Conservation (phyloP, 2,888 invertebrate species). For the Pseudoips prasinana region DNA sequence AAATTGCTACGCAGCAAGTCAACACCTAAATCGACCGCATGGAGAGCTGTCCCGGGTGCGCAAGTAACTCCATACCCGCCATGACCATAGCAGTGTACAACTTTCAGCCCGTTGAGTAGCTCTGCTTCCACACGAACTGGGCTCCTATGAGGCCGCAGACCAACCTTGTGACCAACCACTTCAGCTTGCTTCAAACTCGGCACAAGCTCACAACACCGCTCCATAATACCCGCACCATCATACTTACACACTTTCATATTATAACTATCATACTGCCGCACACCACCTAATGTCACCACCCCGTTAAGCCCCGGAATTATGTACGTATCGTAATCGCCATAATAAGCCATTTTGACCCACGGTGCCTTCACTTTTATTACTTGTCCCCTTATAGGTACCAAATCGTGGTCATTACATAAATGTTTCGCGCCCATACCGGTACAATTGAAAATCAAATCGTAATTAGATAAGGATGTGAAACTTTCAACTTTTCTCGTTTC, state of each 20-base stretch:
- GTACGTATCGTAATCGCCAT: slow-evolving; percentile 93
- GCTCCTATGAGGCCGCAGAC: slow-evolving; percentile 91
- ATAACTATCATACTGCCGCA: slow-evolving; percentile 91
- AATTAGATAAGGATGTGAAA: slow-evolving; percentile 83
- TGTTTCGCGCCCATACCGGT: slow-evolving; percentile 91
- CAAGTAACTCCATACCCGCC: slow-evolving; percentile 96
- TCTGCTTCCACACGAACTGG: slow-evolving; percentile 88
- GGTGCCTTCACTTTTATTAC: slow-evolving; percentile 91
- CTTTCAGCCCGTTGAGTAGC: slow-evolving; percentile 65
- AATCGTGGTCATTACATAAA: slow-evolving; percentile 87
- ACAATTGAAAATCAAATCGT: slow-evolving; percentile 92
- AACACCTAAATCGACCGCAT: slow-evolving; percentile 87
- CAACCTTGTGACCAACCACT: slow-evolving; percentile 85
- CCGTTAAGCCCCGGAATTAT: slow-evolving; percentile 90
- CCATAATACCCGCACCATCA: slow-evolving; percentile 89
- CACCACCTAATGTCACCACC: slow-evolving; percentile 91
- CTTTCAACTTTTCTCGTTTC: slow-evolving; percentile 78
- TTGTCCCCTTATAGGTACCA: slow-evolving; percentile 93
- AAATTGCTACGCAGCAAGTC: slow-evolving; percentile 70
- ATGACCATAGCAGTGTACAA: slow-evolving; percentile 97
- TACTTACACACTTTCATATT: slow-evolving; percentile 85
- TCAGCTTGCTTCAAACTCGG: slow-evolving; percentile 85
- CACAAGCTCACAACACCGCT: slow-evolving; percentile 88
- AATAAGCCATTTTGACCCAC: slow-evolving; percentile 94
- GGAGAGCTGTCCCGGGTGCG: slow-evolving; percentile 92